A percentile compares a stretch with the other conserved stretches of the same genome.
Conservation (phyloP, 2,113 vertebrate genomes). For the Campylorhamphus procurvoides region DNA sequence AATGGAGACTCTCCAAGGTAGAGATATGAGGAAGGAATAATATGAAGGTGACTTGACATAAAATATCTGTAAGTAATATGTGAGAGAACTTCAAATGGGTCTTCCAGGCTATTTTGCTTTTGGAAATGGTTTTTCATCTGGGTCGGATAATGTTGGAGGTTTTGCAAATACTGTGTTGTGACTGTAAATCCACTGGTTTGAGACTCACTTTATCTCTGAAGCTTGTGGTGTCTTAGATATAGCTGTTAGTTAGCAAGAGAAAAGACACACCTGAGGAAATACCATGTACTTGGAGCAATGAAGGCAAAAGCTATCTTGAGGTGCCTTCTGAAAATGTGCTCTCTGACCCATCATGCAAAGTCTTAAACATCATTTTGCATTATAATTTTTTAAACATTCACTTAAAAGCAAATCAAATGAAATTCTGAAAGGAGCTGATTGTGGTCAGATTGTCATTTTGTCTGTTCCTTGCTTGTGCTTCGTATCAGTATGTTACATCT, state of each 20-base stretch:
- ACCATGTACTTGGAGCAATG: not conserved
- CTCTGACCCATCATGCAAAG: not conserved
- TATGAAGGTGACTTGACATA: not conserved
- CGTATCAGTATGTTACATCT: not conserved
- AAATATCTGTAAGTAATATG: not conserved
- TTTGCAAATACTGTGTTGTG: not conserved
- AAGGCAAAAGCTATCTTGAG: not conserved
- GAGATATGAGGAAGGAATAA: not conserved
- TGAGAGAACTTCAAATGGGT: not conserved
- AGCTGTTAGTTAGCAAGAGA: not conserved
- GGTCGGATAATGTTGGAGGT: not conserved
- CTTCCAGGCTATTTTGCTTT: not conserved
- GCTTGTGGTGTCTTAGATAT: not conserved
- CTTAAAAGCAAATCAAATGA: not conserved
- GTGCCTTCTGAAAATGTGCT: not conserved
- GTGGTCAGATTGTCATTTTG: not conserved
- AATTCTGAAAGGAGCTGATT: not conserved
- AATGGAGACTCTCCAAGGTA: not conserved
- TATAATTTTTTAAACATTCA: not conserved
- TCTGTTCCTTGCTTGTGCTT: not conserved
- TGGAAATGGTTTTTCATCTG: not conserved
- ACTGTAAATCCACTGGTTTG: not conserved
- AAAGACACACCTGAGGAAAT: not conserved
- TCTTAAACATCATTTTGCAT: not conserved
- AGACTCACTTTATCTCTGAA: not conserved